Base-by-base conservation (phyloP, 2,888 invertebrate species). In the Harpagoxenus sublaevis region DNA sequence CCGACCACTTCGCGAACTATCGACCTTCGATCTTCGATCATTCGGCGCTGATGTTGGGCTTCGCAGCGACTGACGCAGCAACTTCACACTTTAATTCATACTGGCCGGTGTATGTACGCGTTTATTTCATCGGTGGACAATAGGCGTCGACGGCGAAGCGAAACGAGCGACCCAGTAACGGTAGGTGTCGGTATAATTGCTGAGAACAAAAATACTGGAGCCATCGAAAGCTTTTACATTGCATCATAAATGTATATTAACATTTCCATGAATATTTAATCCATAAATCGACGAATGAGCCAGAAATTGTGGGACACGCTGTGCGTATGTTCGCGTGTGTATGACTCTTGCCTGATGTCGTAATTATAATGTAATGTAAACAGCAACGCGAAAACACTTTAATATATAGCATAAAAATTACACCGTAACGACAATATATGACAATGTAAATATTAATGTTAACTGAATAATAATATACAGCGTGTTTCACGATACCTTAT, bases 261-360 rank as follows among this genome's bases (percentile, higher is more conserved):
- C 28, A 53, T 81, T 74, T 81, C 9, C 75, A 42, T 48, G 48
- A 74, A 81, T 74, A 60, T 60, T 45, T 73, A 35, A 60, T 45
- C 4, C 18, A 12, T 51, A 48, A 81, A 74, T 74, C 35, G 23
- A 18, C 45, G 18, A 75, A 60, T 39, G 53, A 78, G 18, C 23
- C 15, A 39, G 60, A 60, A 73, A 55, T 45, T 74, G 12, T 18
- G 12, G 8, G 18, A 68, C 28, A 28, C 12, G 12, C 23, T 23
- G 35, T 35, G 35, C 35, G 35, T 35, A 35, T 6, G 60, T 15
- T 15, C 9, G 35, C 12, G 39, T 8, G 23, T 42, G 10, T 45
- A 9, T 77, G 39, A 77, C 23, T 48, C 48, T 53, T 31, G 55
- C 10, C 8, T 18, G 28, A 51, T 23, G 23, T 57, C 10, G 23